Evolutionary conservation across 2,888 invertebrate species (phyloP), one percentile per base, ranked within the genome.

Genomic region (Euzetes globulus): DNA sequence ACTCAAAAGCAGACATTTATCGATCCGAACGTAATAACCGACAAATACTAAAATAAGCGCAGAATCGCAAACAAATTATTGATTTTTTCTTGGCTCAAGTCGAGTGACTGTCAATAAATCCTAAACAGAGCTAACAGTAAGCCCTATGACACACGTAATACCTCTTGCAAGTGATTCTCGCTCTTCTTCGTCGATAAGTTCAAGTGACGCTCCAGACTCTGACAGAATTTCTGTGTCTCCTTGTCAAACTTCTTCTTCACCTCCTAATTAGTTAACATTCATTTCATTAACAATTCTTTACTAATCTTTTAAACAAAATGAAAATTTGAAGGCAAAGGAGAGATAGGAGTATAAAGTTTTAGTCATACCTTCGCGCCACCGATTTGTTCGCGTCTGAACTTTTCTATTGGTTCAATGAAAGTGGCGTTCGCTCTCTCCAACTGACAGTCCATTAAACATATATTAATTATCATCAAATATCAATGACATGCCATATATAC

Each of bases 241-340:
- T 97, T 97, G 82, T 97, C 96, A 85, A 96, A 98, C 84, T 94
- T 94, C 85, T 97, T 96, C 84, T 95, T 96, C 75, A 92, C 92
- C 80, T 92, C 91, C 90, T 65, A 37, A 37, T 13, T n/a, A 60
- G 29, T 27, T 41, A 1, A 41, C 11, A 41, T 41, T 1, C 7
- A 41, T 41, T 41, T 13, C 6, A 41, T 41, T 41, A 41, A 41
- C 7, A 41, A 1, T 9, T 41, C 13, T 41, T 1, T 41, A 13
- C 41, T 41, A 5, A 41, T 41, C 41, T 41, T 41, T 41, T 9
- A 52, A 75, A 22, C 47, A 58, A 50, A 50, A 0, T 71, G 45
- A 52, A n/a, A 55, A n/a, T 1, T n/a, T 5, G n/a, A 19, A 17
- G n/a, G 5, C 17, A 19, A 2, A n/a, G 50, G n/a, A 19, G n/a